Evolutionary conservation across 2,113 vertebrate species (phyloP).

Genomic region (Paramormyrops kingsleyae): DNA sequence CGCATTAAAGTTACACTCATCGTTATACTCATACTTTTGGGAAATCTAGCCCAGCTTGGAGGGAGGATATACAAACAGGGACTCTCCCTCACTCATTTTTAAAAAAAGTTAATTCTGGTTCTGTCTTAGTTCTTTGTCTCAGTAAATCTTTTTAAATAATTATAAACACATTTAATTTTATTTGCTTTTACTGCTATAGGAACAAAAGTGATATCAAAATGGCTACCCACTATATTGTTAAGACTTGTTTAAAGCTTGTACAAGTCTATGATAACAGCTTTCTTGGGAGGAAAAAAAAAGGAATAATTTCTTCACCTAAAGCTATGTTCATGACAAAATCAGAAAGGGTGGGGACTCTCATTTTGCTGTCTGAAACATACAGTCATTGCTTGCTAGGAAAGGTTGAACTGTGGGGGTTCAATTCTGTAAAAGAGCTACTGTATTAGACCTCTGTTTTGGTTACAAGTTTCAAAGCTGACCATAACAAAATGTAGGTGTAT

Average conservation of each 20-base stretch:
- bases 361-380: conserved; percentile 9
- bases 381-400: conserved; percentile 11
- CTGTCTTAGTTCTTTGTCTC: background rate
- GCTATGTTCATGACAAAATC: background rate
- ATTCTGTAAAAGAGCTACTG: conserved; percentile 37
- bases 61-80: background rate
- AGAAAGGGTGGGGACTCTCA: conserved; percentile 12
- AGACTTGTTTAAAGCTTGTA: background rate
- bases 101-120: background rate
- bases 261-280: too few relatives aligned
- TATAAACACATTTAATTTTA: background rate
- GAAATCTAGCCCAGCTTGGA: background rate
- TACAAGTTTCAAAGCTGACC: background rate
- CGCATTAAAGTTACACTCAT: background rate
- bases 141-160: background rate
- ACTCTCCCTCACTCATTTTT: background rate
- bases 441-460: background rate
- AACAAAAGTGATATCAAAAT: background rate
- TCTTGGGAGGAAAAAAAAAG: background rate
- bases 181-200: background rate
- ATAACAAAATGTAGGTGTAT: background rate
- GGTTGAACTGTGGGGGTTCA: background rate
- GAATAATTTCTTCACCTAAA: background rate
- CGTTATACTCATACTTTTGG: background rate
- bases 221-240: background rate